phyloP scores from a whole-genome alignment of 2,113 vertebrate species.

The Barnardius zonarius region DNA sequence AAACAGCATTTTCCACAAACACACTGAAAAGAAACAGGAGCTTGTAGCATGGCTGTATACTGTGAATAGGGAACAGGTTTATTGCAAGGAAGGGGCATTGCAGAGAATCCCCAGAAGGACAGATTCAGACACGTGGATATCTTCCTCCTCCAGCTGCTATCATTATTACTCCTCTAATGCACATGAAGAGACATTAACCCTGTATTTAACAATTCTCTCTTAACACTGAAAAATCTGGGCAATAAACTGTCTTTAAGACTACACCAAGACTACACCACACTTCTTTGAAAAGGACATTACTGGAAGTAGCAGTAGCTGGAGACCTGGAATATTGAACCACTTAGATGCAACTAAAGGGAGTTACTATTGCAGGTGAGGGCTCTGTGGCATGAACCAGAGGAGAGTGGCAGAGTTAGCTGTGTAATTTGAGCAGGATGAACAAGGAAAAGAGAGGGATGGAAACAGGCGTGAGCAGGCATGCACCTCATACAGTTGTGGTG shows the following conservation, averaged over 20 bases:
- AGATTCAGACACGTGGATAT: background rate
- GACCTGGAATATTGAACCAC: background rate
- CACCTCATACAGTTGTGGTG: background rate
- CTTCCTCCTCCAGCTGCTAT: background rate
- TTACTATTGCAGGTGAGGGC: background rate
- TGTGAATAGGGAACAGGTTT: fast-evolving
- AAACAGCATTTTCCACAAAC: background rate
- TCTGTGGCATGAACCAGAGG: background rate
- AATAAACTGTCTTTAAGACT: background rate
- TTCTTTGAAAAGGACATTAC: background rate
- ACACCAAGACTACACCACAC: background rate
- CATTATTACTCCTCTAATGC: background rate
- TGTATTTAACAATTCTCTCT: background rate
- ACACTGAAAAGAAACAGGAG: background rate
- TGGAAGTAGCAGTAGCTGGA: background rate
- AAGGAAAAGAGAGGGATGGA: background rate
- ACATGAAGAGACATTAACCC: background rate
- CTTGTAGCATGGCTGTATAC: background rate
- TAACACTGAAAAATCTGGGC: background rate
- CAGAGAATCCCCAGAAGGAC: background rate
- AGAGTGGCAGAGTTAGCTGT: background rate
- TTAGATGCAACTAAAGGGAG: background rate
- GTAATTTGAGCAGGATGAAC: background rate
- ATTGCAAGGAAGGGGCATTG: background rate
- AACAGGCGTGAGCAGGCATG: background rate